These are phyloP conservation scores for Autographa pulchrina DNA, from an alignment of 2,888 invertebrate genomes.

Conservation along the genomic window DNA sequence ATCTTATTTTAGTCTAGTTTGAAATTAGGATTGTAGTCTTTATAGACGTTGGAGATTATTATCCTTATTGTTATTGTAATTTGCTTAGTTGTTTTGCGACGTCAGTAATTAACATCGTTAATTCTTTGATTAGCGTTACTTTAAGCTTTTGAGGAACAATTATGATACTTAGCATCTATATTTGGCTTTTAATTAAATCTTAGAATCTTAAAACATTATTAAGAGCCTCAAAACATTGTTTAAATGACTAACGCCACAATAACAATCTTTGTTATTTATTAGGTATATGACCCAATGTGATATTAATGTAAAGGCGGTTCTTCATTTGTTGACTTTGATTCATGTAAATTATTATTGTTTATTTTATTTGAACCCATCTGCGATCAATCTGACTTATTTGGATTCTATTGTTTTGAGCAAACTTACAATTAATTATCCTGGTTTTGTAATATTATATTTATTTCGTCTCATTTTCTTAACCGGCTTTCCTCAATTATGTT, in stretches of 20 bases:
- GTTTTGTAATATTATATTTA: too few relatives aligned
- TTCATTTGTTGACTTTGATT: background rate
- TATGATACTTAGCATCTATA: background rate
- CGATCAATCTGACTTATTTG: background rate
- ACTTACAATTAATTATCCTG: too few relatives aligned
- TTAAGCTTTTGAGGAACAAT: background rate
- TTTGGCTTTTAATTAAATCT: background rate
- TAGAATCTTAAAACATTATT: background rate
- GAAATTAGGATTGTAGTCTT: constrained; percentile 46
- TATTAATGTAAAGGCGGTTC: background rate
- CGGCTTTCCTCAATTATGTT: too few relatives aligned
- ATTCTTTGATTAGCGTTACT: background rate
- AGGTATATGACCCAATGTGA: background rate
- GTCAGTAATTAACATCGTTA: constrained; percentile 18
- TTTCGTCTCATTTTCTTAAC: too few relatives aligned
- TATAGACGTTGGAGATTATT: constrained; percentile 24
- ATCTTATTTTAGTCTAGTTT: constrained; percentile 62
- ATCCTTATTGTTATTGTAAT: constrained; percentile 35
- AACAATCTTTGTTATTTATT: background rate
- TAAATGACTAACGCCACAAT: background rate
- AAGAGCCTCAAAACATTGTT: too few relatives aligned
- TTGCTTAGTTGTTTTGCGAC: constrained; percentile 36
- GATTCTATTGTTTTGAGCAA: too few relatives aligned
- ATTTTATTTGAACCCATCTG: background rate
- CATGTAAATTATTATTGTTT: background rate